These are phyloP conservation scores for Microcaecilia unicolor DNA, from an alignment of 2,797 vertebrate genomes.

Conservation along the genomic window DNA sequence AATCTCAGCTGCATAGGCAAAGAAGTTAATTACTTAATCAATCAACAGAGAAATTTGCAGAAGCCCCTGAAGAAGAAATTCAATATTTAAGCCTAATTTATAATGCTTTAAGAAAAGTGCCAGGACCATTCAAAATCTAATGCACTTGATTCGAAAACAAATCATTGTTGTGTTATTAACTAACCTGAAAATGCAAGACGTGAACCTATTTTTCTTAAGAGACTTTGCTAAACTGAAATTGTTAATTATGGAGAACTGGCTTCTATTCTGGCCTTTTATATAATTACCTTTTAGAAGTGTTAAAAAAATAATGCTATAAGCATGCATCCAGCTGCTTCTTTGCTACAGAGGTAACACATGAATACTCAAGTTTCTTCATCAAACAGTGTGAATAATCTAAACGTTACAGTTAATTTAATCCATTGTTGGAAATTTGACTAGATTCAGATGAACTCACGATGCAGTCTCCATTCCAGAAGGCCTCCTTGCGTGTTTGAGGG, in stretches of 20 bases:
- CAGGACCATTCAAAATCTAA: slow-evolving; percentile 8
- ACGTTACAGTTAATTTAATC: no score
- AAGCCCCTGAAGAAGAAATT: slow-evolving; percentile 10
- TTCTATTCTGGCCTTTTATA: not conserved
- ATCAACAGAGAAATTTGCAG: slow-evolving; percentile 1
- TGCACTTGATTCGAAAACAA: slow-evolving; percentile 16
- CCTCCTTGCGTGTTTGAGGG: no score
- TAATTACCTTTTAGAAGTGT: no score
- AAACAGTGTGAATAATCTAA: no score
- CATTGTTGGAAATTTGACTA: no score
- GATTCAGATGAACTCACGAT: no score
- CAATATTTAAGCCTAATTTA: slow-evolving; percentile 14
- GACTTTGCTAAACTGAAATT: slow-evolving; percentile 1
- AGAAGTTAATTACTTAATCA: not conserved
- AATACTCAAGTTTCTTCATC: no score
- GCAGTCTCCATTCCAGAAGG: no score
- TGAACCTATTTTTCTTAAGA: slow-evolving; percentile 6
- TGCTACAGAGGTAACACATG: no score
- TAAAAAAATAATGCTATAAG: no score
- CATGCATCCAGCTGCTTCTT: no score
- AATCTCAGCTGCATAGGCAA: no score
- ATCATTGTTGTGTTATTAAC: slow-evolving; percentile 7
- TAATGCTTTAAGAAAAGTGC: slow-evolving; percentile 20
- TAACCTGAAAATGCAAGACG: slow-evolving; percentile 13
- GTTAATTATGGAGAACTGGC: slow-evolving; percentile 22